phyloP scores from a whole-genome alignment of 2,888 invertebrate species.

The Acanthosepion esculentum region DNA sequence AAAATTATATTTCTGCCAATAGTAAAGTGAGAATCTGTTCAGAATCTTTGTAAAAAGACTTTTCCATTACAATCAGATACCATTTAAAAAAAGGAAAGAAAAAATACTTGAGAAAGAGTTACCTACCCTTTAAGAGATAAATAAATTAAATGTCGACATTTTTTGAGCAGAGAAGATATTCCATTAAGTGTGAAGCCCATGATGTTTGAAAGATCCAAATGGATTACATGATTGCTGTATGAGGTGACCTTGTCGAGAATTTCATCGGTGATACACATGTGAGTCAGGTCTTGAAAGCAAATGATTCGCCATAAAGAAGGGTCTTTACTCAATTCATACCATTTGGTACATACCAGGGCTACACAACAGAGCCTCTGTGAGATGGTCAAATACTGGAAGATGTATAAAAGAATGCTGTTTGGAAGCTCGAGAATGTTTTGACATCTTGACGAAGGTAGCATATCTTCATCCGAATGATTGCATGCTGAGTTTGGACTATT shows the following conservation, averaged over 20 bases:
- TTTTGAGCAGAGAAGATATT: constrained; percentile 54
- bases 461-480: neutral
- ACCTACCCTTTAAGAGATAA: constrained; percentile 61
- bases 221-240: constrained; percentile 60
- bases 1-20: too few relatives aligned
- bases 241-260: constrained; percentile 54
- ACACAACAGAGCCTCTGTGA: constrained; percentile 53
- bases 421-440: constrained; percentile 51
- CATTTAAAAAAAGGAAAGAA: neutral
- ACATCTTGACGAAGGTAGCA: neutral
- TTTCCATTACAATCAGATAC: neutral
- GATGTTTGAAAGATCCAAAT: constrained; percentile 61
- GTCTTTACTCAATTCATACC: constrained; percentile 57
- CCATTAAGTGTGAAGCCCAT: constrained; percentile 58
- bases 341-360: constrained; percentile 57
- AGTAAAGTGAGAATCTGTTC: too few relatives aligned
- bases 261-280: constrained; percentile 53
- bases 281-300: constrained; percentile 55
- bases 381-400: constrained; percentile 56
- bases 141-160: constrained; percentile 57
- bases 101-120: neutral
- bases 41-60: too few relatives aligned
- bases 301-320: constrained; percentile 59
- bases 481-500: neutral
- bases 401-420: constrained; percentile 53